Base-by-base conservation (phyloP, 2,797 vertebrate species). In the Gobionotothen gibberifrons region DNA sequence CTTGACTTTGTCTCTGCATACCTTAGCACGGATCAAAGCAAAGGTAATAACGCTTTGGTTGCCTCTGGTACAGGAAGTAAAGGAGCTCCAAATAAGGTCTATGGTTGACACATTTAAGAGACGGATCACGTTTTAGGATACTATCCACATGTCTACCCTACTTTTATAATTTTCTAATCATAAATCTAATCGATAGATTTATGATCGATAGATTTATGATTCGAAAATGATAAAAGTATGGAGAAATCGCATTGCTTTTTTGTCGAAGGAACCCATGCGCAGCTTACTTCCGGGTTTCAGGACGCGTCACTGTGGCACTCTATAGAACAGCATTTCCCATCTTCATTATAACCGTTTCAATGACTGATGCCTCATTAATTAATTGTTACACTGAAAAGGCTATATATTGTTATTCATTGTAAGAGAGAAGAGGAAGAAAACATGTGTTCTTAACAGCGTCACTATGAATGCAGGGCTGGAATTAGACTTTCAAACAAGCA, bases 351-450 rank as follows among this genome's bases (percentile, higher is more conserved):
- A 69, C 46, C 15, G 8, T 72, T 81, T 82, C 73, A 57, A 64
- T 74, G 85, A 87, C 61, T 82, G 76, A 87, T 73, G 65, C 76
- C 65, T 89, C 69, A 82, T 90, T 88, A 85, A 89, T 87, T 81
- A 87, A 89, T 79, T 86, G 82, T 79, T 83, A 74, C 63, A 72
- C 58, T 63, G 56, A 29, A 74, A 77, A 55, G 56, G 72, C 36
- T 80, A 77, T 72, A 46, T 53, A 76, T 79, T 66, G 55, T 72
- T 67, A 88, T 84, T 87, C 77, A 82, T 9, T 36, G 32, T 36
- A 70, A 76, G 67, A 64, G 70, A 78, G 72, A 60, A 49, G 36
- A 32, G 53, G 21, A 21, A 65, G 44, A 13, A 75, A 76, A 13
- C 0, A 1, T 8, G 51, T 40, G 63, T 68, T 55, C 22, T 83